Base-by-base conservation (phyloP, 2,888 invertebrate genomes). In the Ennomos fuscantarius region DNA sequence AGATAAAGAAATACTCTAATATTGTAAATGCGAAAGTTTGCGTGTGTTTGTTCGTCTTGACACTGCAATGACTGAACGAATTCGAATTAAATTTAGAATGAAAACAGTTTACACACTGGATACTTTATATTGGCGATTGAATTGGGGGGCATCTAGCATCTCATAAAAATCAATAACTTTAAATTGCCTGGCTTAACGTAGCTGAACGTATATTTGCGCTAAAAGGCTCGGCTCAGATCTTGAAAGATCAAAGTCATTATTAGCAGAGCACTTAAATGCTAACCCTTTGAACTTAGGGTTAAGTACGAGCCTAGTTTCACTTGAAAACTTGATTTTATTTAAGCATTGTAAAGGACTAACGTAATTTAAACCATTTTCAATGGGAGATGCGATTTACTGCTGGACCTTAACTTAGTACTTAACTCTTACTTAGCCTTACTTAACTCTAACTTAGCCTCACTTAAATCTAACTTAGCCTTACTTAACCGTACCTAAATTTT, bases 401-500 rank as follows among this genome's bases (percentile, higher is more conserved):
- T 63, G 74, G 73, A 63, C 48, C 51, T 43, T 52, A 82, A 84
- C 82, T 85, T 79, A 73, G 79, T n/a, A 82, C 85, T 85, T 83
- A 81, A 81, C 75, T 82, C 73, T 69, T 80, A 81, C 79, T 85
- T 84, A 80, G 72, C 79, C 74, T 76, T 75, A 81, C 82, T 84
- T 82, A 83, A 79, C 80, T 48, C 42, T 51, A 83, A 84, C 82
- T 85, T 79, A 73, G 79, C 85, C n/a, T n/a, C n/a, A 82, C 85
- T 85, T 83, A 81, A 81, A 74, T 82, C 73, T 69, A 81, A 81
- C 79, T 85, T 84, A 80, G 72, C 79, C 74, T 76, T 75, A 81
- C 82, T 84, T 82, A 83, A 79, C 80, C 77, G 74, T 77, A 77
- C 74, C 81, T 81, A 81, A 86, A 86, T 84, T 82, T 84, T 78